Evolutionary conservation across 2,888 invertebrate species (phyloP), one percentile per base, ranked within the genome.

Genomic region (Dioctria linearis): DNA sequence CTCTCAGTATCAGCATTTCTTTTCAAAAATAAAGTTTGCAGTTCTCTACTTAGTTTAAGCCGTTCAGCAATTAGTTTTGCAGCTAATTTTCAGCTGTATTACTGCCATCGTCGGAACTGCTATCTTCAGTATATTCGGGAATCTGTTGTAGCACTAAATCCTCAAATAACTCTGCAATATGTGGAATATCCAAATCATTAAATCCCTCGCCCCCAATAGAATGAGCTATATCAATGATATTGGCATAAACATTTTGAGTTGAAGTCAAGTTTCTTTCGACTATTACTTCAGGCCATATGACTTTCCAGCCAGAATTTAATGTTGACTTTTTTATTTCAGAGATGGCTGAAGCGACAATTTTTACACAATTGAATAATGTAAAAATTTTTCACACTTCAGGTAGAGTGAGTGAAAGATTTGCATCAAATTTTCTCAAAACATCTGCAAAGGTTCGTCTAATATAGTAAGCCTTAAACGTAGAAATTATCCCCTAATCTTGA

Each of bases 201-300:
- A 43, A 59, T 59, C 61, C 59, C 43, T 59, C 59, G 13, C 61
- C 75, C n/a, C 42, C 67, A 46, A 67, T 6, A 4, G 46, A 46
- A 67, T 67, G 49, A 67, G 67, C 67, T n/a, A n/a, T n/a, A n/a
- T n/a, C n/a, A n/a, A n/a, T n/a, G n/a, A n/a, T n/a, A n/a, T n/a
- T n/a, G n/a, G n/a, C n/a, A n/a, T n/a, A n/a, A 51, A 73, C 49
- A 54, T 54, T n/a, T 9, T 57, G 37, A 25, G n/a, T 39, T 37
- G 39, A n/a, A n/a, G n/a, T n/a, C 54, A 37, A 40, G 54, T 73
- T 54, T 49, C 25, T 51, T 75, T 75, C 42, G 11, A 75, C 25
- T 75, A 75, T 75, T 75, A 75, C 43, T 75, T 75, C 75, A 59
- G 75, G 59, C 75, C 75, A 75, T 59, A 57, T 59, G 42, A 59